These are phyloP conservation scores for Aromia moschata DNA, from an alignment of 2,888 invertebrate genomes.

Conservation along the genomic window DNA sequence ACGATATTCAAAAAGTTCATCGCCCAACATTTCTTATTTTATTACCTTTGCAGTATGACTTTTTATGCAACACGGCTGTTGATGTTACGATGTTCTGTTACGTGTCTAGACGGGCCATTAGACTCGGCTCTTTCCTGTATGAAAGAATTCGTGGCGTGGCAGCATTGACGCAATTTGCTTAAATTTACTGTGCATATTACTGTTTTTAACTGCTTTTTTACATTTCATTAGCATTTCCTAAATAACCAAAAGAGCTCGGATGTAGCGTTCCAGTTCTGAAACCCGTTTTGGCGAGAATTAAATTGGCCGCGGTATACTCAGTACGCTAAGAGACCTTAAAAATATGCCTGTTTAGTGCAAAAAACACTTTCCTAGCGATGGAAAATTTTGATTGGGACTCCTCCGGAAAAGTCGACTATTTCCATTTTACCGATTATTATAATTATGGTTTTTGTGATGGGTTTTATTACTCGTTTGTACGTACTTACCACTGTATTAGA, in stretches of 20 bases:
- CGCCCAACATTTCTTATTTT: too few relatives aligned
- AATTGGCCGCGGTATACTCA: neutral
- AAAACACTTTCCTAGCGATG: neutral
- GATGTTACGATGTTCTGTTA: too few relatives aligned
- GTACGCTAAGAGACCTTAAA: neutral
- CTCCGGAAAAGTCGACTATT: neutral
- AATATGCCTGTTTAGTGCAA: neutral
- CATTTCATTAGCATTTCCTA: conserved; percentile 5
- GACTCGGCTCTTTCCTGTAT: too few relatives aligned
- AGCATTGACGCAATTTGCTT: neutral
- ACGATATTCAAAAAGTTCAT: too few relatives aligned
- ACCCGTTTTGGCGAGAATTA: conserved; percentile 1
- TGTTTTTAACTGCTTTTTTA: conserved; percentile 2
- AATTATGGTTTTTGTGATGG: conserved; percentile 40
- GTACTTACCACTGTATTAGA: too few relatives aligned
- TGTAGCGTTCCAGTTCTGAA: conserved; percentile 11
- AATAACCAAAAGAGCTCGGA: neutral
- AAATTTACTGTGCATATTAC: conserved; percentile 6
- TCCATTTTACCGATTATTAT: conserved; percentile 6
- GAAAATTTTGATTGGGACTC: neutral
- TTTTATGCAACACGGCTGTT: too few relatives aligned
- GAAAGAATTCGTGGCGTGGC: too few relatives aligned
- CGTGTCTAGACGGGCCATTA: too few relatives aligned
- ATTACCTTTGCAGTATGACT: too few relatives aligned
- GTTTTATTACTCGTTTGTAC: conserved; percentile 41